Conservation (phyloP, 23 tunicate species). For the Botrylloides violaceus region DNA sequence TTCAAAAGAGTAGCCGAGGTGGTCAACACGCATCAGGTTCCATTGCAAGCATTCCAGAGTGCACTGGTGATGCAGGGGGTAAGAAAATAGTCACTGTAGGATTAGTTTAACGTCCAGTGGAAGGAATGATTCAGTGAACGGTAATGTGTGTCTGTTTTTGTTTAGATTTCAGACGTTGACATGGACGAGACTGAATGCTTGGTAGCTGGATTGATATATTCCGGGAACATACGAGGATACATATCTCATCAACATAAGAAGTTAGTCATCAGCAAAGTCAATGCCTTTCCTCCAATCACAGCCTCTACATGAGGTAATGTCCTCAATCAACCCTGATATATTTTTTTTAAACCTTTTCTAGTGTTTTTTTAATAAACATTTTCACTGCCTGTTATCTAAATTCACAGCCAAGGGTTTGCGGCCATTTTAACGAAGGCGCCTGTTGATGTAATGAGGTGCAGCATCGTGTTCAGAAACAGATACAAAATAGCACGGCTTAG, state of each 20-base stretch:
- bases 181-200: slow-evolving; percentile 98
- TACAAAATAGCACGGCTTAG: too few relatives aligned
- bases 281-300: slow-evolving; percentile 82
- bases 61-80: slow-evolving; percentile 88
- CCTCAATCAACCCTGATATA: too few relatives aligned
- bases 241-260: slow-evolving; percentile 97
- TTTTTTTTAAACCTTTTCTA: too few relatives aligned
- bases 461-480: too few relatives aligned
- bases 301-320: slow-evolving; percentile 21
- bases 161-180: slow-evolving; percentile 74
- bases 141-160: neutral
- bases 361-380: too few relatives aligned
- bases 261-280: slow-evolving; percentile 83
- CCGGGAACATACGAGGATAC: slow-evolving; percentile 90
- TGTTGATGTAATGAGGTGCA: too few relatives aligned
- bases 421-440: too few relatives aligned
- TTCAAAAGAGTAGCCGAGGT: slow-evolving; percentile 62
- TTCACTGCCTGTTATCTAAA: too few relatives aligned
- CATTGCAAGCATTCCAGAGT: slow-evolving; percentile 54
- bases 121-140: neutral
- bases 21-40: slow-evolving; percentile 72
- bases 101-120: neutral
- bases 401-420: too few relatives aligned
- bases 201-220: slow-evolving; percentile 87
- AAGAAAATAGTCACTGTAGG: slow-evolving; percentile 6